Evolutionary conservation across 2,888 invertebrate species (phyloP).

Genomic region (Phytoseiulus persimilis): DNA sequence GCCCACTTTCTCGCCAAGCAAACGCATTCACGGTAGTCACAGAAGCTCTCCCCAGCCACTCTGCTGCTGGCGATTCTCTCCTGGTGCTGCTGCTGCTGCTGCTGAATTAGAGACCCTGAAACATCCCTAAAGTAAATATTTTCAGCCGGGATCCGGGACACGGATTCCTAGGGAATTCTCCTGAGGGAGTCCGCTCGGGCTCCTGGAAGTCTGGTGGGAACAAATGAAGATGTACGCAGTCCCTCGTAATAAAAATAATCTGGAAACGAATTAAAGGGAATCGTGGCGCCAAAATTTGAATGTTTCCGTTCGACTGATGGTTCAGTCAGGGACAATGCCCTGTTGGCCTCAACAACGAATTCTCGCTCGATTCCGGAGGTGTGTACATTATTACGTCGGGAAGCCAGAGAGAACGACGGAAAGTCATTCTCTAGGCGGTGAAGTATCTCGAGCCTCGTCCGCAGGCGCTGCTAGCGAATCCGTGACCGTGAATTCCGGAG

Average conservation of each 20-base stretch:
- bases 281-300: background rate
- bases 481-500: too few species aligned
- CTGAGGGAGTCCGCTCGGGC: background rate
- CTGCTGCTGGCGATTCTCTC: slow-evolving; percentile 5
- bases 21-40: background rate
- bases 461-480: too few species aligned
- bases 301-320: background rate
- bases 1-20: background rate
- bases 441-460: too few species aligned
- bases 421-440: too few species aligned
- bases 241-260: background rate
- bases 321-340: background rate
- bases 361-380: background rate
- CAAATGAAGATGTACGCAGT: too few species aligned
- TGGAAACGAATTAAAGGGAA: background rate
- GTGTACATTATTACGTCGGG: background rate
- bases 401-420: too few species aligned
- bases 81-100: background rate
- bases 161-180: background rate
- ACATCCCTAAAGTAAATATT: background rate
- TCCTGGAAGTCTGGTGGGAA: too few species aligned
- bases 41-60: background rate
- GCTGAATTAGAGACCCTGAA: slow-evolving; percentile 5
- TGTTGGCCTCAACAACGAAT: background rate
- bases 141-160: background rate